phyloP scores from a whole-genome alignment of 2,888 invertebrate genomes.

The Sympetrum striolatum region DNA sequence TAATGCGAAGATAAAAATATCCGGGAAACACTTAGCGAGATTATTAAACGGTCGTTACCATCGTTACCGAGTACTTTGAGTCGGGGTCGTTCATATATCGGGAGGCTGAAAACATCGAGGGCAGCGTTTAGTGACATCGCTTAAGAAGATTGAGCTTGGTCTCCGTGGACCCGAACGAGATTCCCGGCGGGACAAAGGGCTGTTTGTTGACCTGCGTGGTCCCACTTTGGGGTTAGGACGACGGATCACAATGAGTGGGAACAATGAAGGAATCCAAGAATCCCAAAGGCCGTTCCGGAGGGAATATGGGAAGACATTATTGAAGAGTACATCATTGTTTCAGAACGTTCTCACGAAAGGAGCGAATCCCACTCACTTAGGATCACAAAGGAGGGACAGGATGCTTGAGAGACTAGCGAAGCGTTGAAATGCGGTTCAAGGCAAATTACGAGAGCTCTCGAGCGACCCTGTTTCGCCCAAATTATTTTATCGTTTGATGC shows the following conservation, averaged over 20 bases:
- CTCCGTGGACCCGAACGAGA: background rate
- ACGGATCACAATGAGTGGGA: background rate
- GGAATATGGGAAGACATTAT: slow-evolving; percentile 20
- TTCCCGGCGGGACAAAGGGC: background rate
- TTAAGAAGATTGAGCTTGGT: slow-evolving; percentile 6
- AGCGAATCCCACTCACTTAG: background rate
- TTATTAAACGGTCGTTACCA: too few relatives aligned
- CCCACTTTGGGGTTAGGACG: background rate
- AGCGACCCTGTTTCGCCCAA: background rate
- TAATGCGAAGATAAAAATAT: too few relatives aligned
- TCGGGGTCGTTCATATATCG: background rate
- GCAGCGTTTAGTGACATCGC: slow-evolving; percentile 11
- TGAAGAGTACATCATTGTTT: slow-evolving; percentile 34
- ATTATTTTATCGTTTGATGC: background rate
- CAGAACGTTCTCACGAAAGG: background rate
- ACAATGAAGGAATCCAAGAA: slow-evolving; percentile 32
- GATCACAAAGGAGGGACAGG: background rate
- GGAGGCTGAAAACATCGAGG: background rate
- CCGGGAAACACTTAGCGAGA: too few relatives aligned
- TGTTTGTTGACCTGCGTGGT: slow-evolving; percentile 14
- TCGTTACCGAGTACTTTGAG: too few relatives aligned
- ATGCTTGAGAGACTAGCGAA: background rate
- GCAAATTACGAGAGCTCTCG: background rate
- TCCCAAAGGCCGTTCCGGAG: slow-evolving; percentile 2
- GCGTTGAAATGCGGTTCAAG: background rate